These are phyloP conservation scores for Cepaea hortensis DNA, from an alignment of 2,888 invertebrate species.

Conservation along the genomic window DNA sequence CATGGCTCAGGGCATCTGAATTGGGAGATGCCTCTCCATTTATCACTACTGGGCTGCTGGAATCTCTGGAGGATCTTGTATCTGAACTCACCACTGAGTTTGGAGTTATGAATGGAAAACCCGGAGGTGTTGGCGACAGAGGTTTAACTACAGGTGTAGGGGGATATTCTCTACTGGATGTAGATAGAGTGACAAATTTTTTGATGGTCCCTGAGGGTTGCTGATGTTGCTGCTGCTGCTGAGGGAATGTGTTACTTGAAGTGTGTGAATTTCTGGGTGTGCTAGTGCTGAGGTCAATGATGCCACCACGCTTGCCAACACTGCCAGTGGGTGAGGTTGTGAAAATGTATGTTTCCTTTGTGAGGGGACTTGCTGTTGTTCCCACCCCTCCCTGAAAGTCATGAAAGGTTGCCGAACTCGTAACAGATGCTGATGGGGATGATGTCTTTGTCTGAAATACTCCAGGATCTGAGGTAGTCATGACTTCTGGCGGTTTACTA, in stretches of 20 bases:
- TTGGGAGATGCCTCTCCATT: slow-evolving; percentile 34
- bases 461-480: slow-evolving; percentile 43
- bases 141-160: slow-evolving; percentile 36
- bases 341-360: not conserved
- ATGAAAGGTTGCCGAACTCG: not conserved
- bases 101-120: slow-evolving; percentile 36
- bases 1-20: not conserved
- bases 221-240: slow-evolving; percentile 31
- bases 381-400: not conserved
- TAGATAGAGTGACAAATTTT: slow-evolving; percentile 38
- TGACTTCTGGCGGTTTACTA: slow-evolving; percentile 22
- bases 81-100: not conserved
- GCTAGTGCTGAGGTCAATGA: slow-evolving; percentile 30
- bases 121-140: not conserved
- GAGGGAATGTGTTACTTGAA: slow-evolving; percentile 17
- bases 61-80: slow-evolving; percentile 4
- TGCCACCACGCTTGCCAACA: slow-evolving; percentile 35
- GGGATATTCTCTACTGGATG: slow-evolving; percentile 19
- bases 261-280: slow-evolving; percentile 9
- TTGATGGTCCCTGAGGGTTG: slow-evolving; percentile 30
- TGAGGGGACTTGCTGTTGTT: not conserved
- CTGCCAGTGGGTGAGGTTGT: not conserved
- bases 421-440: not conserved
- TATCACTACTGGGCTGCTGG: slow-evolving; percentile 14
- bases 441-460: slow-evolving; percentile 1